Percentiles rank a stretch among this genome's conserved stretches.
Conservation (phyloP, 2,797 vertebrate genomes). For the Xenops minutus region DNA sequence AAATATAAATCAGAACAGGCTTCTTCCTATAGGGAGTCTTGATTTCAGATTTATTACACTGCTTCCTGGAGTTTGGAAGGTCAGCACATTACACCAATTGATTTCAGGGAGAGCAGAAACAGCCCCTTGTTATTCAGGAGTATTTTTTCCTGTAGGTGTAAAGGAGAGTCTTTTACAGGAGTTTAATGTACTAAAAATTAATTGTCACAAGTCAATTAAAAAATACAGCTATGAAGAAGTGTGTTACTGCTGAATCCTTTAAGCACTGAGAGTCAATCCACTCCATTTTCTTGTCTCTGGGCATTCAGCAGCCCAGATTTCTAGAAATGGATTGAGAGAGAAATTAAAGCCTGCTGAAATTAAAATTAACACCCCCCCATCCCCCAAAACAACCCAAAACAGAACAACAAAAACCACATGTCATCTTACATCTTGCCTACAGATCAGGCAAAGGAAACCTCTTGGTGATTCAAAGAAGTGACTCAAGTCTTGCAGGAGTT, state of each 20-base stretch:
- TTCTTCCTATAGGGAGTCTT: not conserved
- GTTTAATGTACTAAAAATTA: not conserved
- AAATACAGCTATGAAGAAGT: not conserved
- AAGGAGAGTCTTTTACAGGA: not conserved
- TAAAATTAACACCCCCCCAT: not conserved
- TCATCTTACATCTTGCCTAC: not conserved
- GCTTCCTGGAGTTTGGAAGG: not conserved
- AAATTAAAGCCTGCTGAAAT: not conserved
- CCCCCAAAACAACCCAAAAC: not conserved
- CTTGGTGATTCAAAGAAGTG: not conserved
- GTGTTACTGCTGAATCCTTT: not conserved
- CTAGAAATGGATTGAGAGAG: not conserved
- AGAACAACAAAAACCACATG: not conserved
- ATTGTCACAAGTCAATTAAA: not conserved
- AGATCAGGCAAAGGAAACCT: not conserved
- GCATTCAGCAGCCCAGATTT: not conserved
- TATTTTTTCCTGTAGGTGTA: not conserved
- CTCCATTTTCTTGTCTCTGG: not conserved
- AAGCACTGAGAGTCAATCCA: not conserved
- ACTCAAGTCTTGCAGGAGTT: not conserved
- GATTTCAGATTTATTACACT: slow-evolving; percentile 19
- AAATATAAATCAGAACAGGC: slow-evolving; percentile 12
- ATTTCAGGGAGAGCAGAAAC: not conserved
- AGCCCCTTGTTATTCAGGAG: not conserved
- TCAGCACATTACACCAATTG: not conserved